Percentiles rank a stretch among this genome's conserved stretches.
phyloP scores from a whole-genome alignment of 2,113 vertebrate species.

The Lophochroa leadbeateri region DNA sequence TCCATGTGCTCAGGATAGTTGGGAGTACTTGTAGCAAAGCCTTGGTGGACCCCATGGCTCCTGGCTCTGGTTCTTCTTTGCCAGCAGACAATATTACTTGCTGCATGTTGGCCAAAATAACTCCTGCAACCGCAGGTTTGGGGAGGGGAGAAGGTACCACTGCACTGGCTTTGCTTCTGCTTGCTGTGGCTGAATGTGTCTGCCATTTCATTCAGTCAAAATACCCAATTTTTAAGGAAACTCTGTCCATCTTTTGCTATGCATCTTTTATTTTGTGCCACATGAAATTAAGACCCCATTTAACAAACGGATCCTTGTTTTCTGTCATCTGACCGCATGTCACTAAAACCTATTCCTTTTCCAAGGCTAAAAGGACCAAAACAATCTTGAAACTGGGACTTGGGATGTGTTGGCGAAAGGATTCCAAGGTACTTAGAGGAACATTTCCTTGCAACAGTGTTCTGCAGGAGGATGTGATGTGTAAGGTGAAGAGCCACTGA shows the following conservation, averaged over 20 bases:
- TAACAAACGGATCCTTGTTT: neutral
- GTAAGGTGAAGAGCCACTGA: neutral
- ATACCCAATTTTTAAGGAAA: fast-evolving
- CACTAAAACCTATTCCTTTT: neutral
- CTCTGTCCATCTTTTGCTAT: neutral
- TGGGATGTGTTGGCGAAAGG: neutral
- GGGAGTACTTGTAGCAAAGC: fast-evolving
- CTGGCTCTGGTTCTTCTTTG: neutral
- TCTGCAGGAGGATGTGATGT: neutral
- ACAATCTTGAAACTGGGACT: neutral
- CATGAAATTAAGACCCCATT: neutral
- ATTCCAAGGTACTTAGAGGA: fast-evolving
- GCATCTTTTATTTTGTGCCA: neutral
- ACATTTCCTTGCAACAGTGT: neutral
- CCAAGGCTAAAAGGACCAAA: neutral
- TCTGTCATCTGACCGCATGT: fast-evolving
- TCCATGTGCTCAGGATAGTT: fast-evolving
- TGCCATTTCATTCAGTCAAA: neutral
- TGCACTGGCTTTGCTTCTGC: neutral
- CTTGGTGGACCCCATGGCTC: neutral
- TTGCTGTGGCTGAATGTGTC: neutral
- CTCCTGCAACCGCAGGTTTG: neutral
- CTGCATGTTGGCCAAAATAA: fast-evolving
- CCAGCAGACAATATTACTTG: fast-evolving
- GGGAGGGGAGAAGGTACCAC: neutral